A percentile compares a stretch with the other conserved stretches of the same genome.
Conservation (phyloP, 2,888 invertebrate species). For the Suillia variegata region DNA sequence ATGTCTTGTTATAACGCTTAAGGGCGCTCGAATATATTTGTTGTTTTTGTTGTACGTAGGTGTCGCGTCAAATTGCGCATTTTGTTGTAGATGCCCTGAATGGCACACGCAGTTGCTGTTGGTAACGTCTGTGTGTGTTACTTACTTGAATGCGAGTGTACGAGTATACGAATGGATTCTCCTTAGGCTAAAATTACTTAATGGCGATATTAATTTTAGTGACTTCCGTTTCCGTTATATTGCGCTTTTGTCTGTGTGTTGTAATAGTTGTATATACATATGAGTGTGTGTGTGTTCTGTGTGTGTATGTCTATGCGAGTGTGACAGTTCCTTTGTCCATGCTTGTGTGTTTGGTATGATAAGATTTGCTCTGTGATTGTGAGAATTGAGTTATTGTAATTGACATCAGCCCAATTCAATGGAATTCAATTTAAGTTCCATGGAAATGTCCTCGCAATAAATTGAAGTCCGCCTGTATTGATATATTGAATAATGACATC, state of each 20-base stretch:
- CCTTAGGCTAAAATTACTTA: too few relatives aligned
- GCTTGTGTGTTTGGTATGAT: too few relatives aligned
- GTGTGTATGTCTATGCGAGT: neutral
- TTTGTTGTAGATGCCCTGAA: too few relatives aligned
- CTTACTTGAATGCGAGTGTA: too few relatives aligned
- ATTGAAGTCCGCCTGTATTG: too few relatives aligned
- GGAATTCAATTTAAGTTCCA: neutral
- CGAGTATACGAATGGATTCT: too few relatives aligned
- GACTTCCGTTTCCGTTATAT: neutral
- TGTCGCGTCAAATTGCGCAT: slow-evolving; percentile 24
- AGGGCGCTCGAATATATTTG: neutral
- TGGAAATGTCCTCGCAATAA: too few relatives aligned
- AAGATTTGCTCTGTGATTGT: too few relatives aligned
- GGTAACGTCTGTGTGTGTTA: neutral
- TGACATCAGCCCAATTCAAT: neutral
- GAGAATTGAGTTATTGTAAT: neutral
- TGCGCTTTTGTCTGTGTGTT: neutral
- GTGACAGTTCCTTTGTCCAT: neutral
- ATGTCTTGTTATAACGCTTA: neutral
- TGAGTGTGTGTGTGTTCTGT: neutral
- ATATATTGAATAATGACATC: too few relatives aligned
- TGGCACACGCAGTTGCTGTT: neutral
- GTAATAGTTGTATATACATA: neutral
- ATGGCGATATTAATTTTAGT: too few relatives aligned
- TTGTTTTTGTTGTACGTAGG: neutral